Conservation (phyloP, 2,888 invertebrate genomes). For the Drosophila glabriapex region DNA sequence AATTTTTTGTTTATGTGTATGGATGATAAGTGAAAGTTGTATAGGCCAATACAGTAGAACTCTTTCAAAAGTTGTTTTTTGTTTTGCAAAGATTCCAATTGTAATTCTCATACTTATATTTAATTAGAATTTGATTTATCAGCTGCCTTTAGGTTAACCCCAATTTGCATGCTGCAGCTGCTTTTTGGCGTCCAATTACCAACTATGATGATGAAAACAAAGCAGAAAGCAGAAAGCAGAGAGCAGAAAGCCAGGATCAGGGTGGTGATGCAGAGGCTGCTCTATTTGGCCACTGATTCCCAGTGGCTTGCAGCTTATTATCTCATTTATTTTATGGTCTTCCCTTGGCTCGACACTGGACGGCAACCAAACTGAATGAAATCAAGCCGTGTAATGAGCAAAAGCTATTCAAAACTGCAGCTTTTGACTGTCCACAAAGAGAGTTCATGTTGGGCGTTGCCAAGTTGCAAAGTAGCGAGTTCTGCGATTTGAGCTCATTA, state of each 20-base stretch:
- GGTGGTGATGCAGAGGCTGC: not conserved
- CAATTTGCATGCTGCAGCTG: slow-evolving; percentile 55
- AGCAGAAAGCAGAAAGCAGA: not conserved
- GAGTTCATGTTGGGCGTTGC: not conserved
- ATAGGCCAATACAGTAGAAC: not conserved
- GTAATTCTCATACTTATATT: not conserved
- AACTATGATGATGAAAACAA: not conserved
- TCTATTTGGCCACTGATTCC: slow-evolving; percentile 8
- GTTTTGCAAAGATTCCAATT: not conserved
- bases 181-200: slow-evolving; percentile 51
- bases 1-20: not conserved
- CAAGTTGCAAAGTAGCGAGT: not conserved
- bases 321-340: slow-evolving; percentile 59
- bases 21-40: not conserved
- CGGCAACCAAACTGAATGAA: slow-evolving; percentile 42
- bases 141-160: slow-evolving; percentile 27
- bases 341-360: slow-evolving; percentile 22
- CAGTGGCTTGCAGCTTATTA: slow-evolving; percentile 57
- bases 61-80: not conserved
- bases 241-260: slow-evolving; percentile 1
- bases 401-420: slow-evolving; percentile 53
- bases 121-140: slow-evolving; percentile 52
- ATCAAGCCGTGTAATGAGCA: slow-evolving; percentile 66
- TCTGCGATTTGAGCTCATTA: slow-evolving; percentile 6
- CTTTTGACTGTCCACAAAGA: slow-evolving; percentile 22